Evolutionary conservation across 2,797 vertebrate genomes (phyloP), one percentile per base, ranked within the genome.

Genomic region (Notamacropus eugenii): DNA sequence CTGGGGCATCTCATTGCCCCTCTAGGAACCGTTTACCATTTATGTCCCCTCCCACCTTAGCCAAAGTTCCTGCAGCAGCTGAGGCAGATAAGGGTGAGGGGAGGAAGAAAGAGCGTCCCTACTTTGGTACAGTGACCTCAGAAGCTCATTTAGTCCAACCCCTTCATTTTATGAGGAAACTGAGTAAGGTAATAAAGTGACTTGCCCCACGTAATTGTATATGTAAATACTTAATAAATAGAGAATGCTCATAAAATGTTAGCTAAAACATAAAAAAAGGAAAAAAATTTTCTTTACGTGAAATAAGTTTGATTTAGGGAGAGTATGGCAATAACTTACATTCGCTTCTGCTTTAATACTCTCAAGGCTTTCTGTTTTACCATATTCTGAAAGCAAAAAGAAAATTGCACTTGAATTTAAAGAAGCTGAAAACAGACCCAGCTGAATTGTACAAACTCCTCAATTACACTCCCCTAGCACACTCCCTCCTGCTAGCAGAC

Each of bases 301-400:
- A 96, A 96, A 97, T 13, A 40, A 94, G 50, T 29, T 91, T 93
- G 22, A 94, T 8, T 40, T 87, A 96, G 96, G 91, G 92, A 96
- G 46, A 93, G 93, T 93, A 91, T 40, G 29, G 16, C 50, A 6
- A 46, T 74, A 97, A 99, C 99, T 99, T 98, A 99, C 99, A 99
- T 99, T 98, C 99, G 99, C 98, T 99, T 99, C 98, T 99, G 99
- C 98, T 99, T 99, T 93, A 99, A 98, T 55, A 99, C 99, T 97
- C 99, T 98, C 99, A 99, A 93, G 0, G 99, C 99, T 98, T 99
- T 99, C 98, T 99, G 99, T 98, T 99, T 99, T 92, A 99, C 99
- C 99, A 99, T 99, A 97, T 99, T 99, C 99, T 99, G 98, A 95
- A 97, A 98, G 97, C 94, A 98, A 93, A 97, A 97, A 97, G 55